Evolutionary conservation across 2,888 invertebrate genomes (phyloP), one percentile per base, ranked within the genome.

Genomic region (Maniola hyperantus): DNA sequence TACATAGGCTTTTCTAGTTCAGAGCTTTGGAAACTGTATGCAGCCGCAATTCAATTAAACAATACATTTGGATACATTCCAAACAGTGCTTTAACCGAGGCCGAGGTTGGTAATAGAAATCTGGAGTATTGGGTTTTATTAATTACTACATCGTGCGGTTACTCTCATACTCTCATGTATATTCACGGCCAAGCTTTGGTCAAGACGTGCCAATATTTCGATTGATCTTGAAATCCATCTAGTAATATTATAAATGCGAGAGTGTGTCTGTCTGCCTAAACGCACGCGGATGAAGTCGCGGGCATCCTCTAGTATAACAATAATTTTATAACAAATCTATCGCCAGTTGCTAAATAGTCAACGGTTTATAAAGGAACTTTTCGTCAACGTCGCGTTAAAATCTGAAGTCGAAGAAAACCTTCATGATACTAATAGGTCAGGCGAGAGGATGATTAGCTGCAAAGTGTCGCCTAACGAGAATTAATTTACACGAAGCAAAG

Each of bases 401-500:
- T 63, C 44, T 51, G 11, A 15, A 58, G 13, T n/a, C n/a, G 33
- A 6, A 50, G 18, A 6, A n/a, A 50, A 13, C 50, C 11, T 51
- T 20, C 26, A 20, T 67, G 60, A 60, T 67, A 48, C 36, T 57
- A 46, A 64, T 44, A 46, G 62, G 63, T 67, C 68, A 70, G 57
- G 70, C 64, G 42, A 68, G 65, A 64, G 64, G 53, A 61, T 67
- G 65, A 68, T 69, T 68, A 63, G 54, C 66, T 54, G 42, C 59
- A 64, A 64, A 60, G 26, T 67, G 33, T 55, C 53, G 36, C 36
- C 20, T 51, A 51, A 51, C 15, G 39, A 18, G 50, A 26, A 36
- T 39, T 34, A 18, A 50, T 48, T 48, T 50, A 46, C 36, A 15
- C 34, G 34, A 59, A 46, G 34, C 46, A 59, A 48, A 59, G 46